Conservation (phyloP, 2,888 invertebrate genomes). For the Polydrusus pterygomalis region DNA sequence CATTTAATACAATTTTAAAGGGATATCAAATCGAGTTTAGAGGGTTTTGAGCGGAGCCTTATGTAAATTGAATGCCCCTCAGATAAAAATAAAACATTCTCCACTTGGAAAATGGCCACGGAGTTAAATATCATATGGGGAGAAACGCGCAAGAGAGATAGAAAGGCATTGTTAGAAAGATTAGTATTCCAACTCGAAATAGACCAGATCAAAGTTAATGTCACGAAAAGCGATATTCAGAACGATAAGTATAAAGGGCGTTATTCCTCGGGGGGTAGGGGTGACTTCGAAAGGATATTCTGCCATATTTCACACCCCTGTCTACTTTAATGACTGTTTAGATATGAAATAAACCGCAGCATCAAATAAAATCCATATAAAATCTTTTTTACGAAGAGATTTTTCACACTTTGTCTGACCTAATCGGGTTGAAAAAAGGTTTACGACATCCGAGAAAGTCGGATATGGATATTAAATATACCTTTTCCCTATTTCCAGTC, state of each 20-base stretch:
- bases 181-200: constrained; percentile 58
- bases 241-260: constrained; percentile 57
- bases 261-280: constrained; percentile 57
- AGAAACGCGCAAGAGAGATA: constrained; percentile 39
- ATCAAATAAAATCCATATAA: constrained; percentile 60
- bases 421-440: constrained; percentile 51
- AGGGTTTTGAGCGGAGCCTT: constrained; percentile 22
- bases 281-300: constrained; percentile 61
- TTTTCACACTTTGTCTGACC: constrained; percentile 52
- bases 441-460: constrained; percentile 40
- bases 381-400: constrained; percentile 53
- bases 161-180: constrained; percentile 51
- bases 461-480: constrained; percentile 49
- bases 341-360: constrained; percentile 61
- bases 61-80: constrained; percentile 37
- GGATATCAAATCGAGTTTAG: constrained; percentile 26
- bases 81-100: constrained; percentile 44
- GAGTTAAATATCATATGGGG: constrained; percentile 37
- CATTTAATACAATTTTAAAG: constrained; percentile 26
- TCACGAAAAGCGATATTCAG: constrained; percentile 57
- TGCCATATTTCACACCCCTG: constrained; percentile 62
- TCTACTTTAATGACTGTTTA: constrained; percentile 62
- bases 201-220: constrained; percentile 59
- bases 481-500: constrained; percentile 45
- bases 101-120: constrained; percentile 38